Evolutionary conservation across 2,797 vertebrate species (phyloP).

Genomic region (Heterohyrax brucei): DNA sequence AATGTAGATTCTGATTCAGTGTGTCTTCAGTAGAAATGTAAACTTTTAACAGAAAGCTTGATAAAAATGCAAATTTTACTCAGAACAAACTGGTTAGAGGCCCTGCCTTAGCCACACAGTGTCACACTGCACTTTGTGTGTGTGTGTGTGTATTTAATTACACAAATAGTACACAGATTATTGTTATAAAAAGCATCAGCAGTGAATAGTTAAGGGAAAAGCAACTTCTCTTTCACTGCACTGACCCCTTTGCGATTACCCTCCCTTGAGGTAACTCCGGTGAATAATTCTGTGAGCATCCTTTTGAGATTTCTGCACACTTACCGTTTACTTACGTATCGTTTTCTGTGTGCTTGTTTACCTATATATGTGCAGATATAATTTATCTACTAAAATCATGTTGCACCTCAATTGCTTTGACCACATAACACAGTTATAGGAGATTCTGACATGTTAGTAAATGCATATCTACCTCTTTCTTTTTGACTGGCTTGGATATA

Average conservation of each 20-base stretch:
- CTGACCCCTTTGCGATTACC: background rate
- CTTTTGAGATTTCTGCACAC: background rate
- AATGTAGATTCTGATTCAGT: too few species aligned
- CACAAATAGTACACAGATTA: background rate
- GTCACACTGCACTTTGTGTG: background rate
- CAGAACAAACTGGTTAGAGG: too few species aligned
- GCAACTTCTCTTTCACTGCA: background rate
- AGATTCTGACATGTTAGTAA: constrained; percentile 4
- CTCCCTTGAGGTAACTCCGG: background rate
- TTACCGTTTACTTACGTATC: background rate
- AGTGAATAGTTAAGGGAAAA: background rate
- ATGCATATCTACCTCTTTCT: background rate
- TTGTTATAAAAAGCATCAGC: constrained; percentile 8
- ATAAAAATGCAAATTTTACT: too few species aligned
- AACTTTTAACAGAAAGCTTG: too few species aligned
- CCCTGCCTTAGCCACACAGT: background rate
- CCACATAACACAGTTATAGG: background rate
- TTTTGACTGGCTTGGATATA: constrained; percentile 20
- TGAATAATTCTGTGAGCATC: background rate
- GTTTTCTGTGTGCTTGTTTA: constrained; percentile 1
- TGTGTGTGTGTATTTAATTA: background rate
- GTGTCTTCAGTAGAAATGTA: too few species aligned
- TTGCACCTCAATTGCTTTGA: background rate
- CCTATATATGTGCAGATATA: background rate
- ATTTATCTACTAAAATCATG: background rate